Conservation (phyloP, 2,888 invertebrate genomes). For the Cecidostiba fungosa region DNA sequence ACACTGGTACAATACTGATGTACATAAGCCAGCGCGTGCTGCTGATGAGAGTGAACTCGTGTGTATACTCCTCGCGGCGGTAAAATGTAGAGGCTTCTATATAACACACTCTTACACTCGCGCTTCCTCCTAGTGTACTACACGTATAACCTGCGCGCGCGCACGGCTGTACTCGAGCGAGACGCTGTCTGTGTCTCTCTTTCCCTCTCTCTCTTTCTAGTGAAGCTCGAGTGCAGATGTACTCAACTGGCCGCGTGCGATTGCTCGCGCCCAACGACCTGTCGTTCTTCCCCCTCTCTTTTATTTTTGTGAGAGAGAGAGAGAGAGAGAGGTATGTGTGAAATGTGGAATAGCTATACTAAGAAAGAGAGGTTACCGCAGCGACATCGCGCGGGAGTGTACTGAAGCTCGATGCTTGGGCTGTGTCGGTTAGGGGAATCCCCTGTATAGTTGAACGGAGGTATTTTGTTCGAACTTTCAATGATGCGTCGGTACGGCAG, state of each 20-base stretch:
- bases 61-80: neutral
- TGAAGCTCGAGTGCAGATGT: neutral
- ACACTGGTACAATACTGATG: neutral
- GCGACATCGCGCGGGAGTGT: neutral
- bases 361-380: neutral
- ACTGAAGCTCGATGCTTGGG: neutral
- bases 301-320: neutral
- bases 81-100: neutral
- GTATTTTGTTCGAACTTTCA: neutral
- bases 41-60: neutral
- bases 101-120: neutral
- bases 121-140: neutral
- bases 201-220: neutral
- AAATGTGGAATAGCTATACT: neutral
- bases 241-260: slow-evolving; percentile 32
- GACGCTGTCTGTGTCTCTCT: neutral
- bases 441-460: neutral
- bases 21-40: neutral
- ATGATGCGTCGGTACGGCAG: neutral
- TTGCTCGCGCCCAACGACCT: neutral
- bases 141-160: neutral
- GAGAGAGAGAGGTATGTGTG: neutral
- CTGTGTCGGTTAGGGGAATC: neutral
- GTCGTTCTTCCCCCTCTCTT: neutral
- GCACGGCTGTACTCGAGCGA: neutral